Evolutionary conservation across 2,888 invertebrate genomes (phyloP), one percentile per base, ranked within the genome.

Genomic region (Philereme transversata): DNA sequence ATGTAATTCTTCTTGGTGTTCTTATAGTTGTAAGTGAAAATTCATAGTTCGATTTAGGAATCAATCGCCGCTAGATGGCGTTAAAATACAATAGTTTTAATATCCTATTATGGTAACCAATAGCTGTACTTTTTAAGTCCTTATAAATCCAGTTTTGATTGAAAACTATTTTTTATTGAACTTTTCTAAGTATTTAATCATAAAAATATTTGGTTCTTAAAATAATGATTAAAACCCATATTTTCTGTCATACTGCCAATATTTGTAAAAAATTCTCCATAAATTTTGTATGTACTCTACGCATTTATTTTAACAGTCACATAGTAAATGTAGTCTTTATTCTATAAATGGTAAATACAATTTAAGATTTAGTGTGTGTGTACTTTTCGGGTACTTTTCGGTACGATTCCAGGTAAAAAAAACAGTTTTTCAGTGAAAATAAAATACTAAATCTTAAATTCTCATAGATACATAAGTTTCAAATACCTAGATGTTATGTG

Each of bases 1-100:
- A 85, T 90, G 78, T 84, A 86, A 85, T 79, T 79, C 79, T 82
- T 75, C 74, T 80, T 83, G 80, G 82, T 86, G 82, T 88, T 84
- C 79, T 73, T 75, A 61, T 73, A 70, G 70, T 55, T 64, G 63
- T 62, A 62, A 64, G 57, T 44, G 49, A 46, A 38, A 53, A 57
- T 54, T 57, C 50, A 65, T 54, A 51, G 51, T 61, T 61, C 51
- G 40, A 46, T 62, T 49, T 55, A 54, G 55, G 58, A 58, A 56
- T 62, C 51, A 51, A 54, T 58, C 58, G 62, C 59, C 62, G 45
- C 40, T 48, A 52, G 46, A 57, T 56, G 62, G 63, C 63, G 59
- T 59, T 63, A 63, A 62, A 59, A 46, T 46, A 61, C 41, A 45
- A 52, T 58, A 60, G 41, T 49, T 50, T 48, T 57, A 51, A 57